Percentiles rank a stretch among this genome's conserved stretches.
These are phyloP conservation scores for Eupsittula cactorum DNA, from an alignment of 2,113 vertebrate genomes.

Conservation along the genomic window DNA sequence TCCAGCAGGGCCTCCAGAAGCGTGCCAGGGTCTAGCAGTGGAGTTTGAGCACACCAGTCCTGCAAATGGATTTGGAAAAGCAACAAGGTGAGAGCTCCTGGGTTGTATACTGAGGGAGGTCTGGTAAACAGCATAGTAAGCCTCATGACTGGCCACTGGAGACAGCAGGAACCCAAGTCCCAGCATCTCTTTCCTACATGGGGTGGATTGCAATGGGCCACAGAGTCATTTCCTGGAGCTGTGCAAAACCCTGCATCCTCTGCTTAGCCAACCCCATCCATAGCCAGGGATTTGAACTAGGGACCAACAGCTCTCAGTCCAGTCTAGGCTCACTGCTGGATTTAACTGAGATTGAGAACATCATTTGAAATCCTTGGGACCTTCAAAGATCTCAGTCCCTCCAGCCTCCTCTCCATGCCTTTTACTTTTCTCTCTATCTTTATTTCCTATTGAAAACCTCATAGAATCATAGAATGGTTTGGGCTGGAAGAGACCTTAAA, in stretches of 20 bases:
- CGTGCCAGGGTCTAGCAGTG: rapidly evolving
- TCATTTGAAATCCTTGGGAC: not conserved
- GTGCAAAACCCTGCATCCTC: not conserved
- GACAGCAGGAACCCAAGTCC: not conserved
- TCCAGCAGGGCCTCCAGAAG: not conserved
- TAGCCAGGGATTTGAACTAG: not conserved
- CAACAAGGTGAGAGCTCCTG: rapidly evolving
- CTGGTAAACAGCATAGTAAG: not conserved
- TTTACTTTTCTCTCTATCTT: not conserved
- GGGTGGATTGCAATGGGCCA: not conserved
- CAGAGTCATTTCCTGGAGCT: not conserved
- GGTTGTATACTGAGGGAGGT: not conserved
- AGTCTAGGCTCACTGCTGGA: not conserved
- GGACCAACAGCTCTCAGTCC: not conserved
- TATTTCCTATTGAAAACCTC: not conserved
- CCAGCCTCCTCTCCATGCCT: not conserved
- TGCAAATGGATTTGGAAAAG: not conserved
- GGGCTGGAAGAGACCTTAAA: not conserved
- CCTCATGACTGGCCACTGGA: rapidly evolving
- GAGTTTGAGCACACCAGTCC: not conserved
- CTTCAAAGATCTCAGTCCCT: not conserved
- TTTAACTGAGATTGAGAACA: not conserved
- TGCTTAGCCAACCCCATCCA: not conserved
- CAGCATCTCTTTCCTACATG: not conserved
- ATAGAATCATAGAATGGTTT: not conserved